Conservation (phyloP, 2,113 vertebrate genomes). For the Cettia cetti region DNA sequence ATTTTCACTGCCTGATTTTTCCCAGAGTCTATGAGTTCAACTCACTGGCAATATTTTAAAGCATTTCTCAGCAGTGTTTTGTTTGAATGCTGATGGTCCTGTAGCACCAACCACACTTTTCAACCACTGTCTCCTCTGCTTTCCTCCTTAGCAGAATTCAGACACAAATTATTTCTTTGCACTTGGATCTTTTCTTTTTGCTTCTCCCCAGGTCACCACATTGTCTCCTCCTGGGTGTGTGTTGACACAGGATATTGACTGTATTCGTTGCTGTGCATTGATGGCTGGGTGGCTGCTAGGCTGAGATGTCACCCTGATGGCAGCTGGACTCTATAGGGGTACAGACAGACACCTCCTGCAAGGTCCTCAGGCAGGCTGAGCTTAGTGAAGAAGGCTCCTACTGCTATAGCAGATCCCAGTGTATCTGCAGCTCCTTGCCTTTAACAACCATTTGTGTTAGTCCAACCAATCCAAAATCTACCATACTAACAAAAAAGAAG, state of each 20-base stretch:
- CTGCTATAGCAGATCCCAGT: not conserved
- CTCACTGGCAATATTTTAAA: conserved; percentile 10
- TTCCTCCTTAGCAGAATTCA: not conserved
- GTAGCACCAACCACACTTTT: not conserved
- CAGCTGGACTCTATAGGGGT: not conserved
- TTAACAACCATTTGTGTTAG: not conserved
- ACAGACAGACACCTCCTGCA: not conserved
- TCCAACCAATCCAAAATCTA: not conserved
- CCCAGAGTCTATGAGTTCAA: not conserved
- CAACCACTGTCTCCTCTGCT: not conserved
- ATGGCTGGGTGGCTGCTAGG: not conserved
- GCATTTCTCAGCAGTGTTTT: not conserved
- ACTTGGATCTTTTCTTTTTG: not conserved
- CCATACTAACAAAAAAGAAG: not conserved
- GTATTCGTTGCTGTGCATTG: not conserved
- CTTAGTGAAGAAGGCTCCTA: not conserved
- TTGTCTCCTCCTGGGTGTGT: not conserved
- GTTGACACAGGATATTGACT: not conserved
- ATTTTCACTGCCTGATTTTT: not conserved
- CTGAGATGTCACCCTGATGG: not conserved
- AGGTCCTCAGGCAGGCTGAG: not conserved
- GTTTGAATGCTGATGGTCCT: fast-evolving
- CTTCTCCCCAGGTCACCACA: not conserved
- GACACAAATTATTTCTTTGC: not conserved
- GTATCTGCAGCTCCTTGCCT: not conserved